Evolutionary conservation across 2,113 vertebrate genomes (phyloP), one percentile per base, ranked within the genome.

Genomic region (Mesoclemmys tuberculata): DNA sequence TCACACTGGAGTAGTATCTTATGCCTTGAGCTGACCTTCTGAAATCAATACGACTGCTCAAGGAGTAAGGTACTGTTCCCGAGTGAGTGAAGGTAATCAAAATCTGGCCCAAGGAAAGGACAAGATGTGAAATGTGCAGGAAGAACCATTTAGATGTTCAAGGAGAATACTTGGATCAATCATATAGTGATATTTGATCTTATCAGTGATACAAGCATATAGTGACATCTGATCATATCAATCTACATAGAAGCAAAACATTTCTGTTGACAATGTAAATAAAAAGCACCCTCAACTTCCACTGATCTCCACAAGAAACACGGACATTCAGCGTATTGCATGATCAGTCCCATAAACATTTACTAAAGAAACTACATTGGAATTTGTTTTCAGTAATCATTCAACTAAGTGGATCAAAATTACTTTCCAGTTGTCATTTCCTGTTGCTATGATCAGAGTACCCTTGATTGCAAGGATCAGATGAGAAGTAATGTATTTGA

Each of bases 381-480:
- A 71, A 16, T 89, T 94, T 84, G 71, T 56, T 82, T 94, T 82
- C 44, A 54, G 78, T 68, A 80, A 74, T 89, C 77, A 41, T 79
- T 82, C 56, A 94, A 75, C 89, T 74, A 90, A 88, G 74, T 9
- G 89, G 54, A 93, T 86, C 41, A 84, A 92, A 93, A 94, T 74
- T 11, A 27, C 26, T 91, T 95, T 77, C 93, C n/a, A 18, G 22
- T 8, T 84, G 55, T 82, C 54, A 78, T 84, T 92, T 91, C 74
- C 90, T 31, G 2, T 35, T 61, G 38, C 54, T 93, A 44, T 77
- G 41, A 77, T 44, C 74, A 75, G 71, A 41, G 21, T 75, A 38
- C 71, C 24, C 41, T 46, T 46, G 74, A 41, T 77, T 24, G 26
- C 44, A 56, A 88, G 80, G 22, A 85, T 44, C 13, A 83, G 41